Percentiles rank a stretch among this genome's conserved stretches.
These are phyloP conservation scores for Agrotis exclamationis DNA, from an alignment of 2,888 invertebrate species.

Conservation along the genomic window DNA sequence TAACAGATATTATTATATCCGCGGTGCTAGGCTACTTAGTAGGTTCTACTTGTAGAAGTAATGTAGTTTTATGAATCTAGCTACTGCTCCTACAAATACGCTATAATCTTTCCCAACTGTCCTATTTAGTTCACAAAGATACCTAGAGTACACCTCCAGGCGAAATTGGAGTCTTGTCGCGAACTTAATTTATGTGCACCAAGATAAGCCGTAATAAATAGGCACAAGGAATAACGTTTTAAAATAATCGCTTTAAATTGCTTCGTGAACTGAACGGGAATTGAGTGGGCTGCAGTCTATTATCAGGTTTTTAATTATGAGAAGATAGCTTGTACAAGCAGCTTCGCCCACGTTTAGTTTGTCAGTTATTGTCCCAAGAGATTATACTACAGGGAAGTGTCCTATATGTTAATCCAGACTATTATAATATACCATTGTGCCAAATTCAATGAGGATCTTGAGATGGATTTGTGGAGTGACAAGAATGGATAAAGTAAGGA, in stretches of 20 bases:
- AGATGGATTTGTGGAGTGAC: no score
- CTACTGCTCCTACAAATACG: not conserved
- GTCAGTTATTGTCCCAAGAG: no score
- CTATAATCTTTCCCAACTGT: not conserved
- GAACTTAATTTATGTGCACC: conserved; percentile 75
- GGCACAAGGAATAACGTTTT: conserved; percentile 77
- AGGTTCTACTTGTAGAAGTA: no score
- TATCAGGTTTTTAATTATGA: conserved; percentile 21
- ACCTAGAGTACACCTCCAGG: conserved; percentile 61
- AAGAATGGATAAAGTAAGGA: no score
- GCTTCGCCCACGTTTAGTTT: not conserved
- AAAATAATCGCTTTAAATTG: conserved; percentile 79
- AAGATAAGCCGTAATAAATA: conserved; percentile 80
- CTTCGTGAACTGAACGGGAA: conserved; percentile 66
- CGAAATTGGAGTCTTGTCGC: conserved; percentile 62
- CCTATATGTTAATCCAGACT: no score
- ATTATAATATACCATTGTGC: no score
- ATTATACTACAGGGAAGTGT: no score
- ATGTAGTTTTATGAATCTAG: no score
- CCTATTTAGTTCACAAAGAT: conserved; percentile 19
- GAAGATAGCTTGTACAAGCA: not conserved
- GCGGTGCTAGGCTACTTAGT: no score
- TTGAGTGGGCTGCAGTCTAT: conserved; percentile 47
- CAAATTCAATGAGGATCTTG: no score
- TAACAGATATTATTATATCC: no score